Evolutionary conservation across 1,140 invertebrate species (phyloP).

Genomic region (Ylistrum balloti): DNA sequence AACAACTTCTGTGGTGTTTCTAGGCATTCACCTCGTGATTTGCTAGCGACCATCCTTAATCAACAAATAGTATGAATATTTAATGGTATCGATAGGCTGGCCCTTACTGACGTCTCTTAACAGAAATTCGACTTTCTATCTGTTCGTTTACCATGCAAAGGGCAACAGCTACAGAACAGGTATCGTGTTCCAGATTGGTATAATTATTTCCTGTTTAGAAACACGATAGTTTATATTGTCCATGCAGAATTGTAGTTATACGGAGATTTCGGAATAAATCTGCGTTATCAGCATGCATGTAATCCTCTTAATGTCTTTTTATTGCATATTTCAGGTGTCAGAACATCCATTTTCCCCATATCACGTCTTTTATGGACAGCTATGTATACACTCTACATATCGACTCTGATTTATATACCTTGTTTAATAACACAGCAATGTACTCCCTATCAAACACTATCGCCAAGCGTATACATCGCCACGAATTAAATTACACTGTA

Average conservation of each 20-base stretch:
- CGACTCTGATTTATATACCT: neutral
- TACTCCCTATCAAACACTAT: neutral
- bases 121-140: neutral
- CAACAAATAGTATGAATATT: constrained; percentile 22
- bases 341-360: neutral
- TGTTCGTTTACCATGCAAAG: too few species aligned
- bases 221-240: neutral
- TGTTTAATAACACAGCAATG: neutral
- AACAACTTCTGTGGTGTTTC: neutral
- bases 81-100: neutral
- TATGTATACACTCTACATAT: neutral
- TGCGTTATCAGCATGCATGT: neutral
- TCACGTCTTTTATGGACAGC: neutral
- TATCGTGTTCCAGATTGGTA: neutral
- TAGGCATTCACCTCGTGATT: neutral
- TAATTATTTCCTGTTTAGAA: neutral
- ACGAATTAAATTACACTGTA: too few species aligned
- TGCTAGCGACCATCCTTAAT: constrained; percentile 19
- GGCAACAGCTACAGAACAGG: neutral
- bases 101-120: neutral
- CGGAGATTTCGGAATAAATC: neutral
- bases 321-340: neutral
- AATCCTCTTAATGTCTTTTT: neutral
- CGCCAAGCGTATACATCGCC: too few species aligned
- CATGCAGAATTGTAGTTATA: neutral